A percentile compares a stretch with the other conserved stretches of the same genome.
These are phyloP conservation scores for Rattus rattus DNA, from an alignment of 2,113 vertebrate genomes.

Conservation along the genomic window DNA sequence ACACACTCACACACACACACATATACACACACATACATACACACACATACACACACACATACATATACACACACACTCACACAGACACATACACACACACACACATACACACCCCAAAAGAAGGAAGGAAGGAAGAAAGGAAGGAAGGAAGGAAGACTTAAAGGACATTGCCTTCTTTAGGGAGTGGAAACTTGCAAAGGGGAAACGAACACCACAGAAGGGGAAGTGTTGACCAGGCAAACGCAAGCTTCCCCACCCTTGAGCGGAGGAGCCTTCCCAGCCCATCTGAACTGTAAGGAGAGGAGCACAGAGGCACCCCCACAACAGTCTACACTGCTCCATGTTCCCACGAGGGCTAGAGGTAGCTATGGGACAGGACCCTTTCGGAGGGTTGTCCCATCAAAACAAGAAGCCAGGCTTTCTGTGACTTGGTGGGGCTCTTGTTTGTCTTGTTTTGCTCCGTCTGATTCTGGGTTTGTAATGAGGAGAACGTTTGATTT, in stretches of 20 bases:
- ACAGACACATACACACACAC: neutral
- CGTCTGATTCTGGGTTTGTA: neutral
- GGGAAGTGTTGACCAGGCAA: neutral
- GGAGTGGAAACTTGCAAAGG: neutral
- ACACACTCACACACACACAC: too few relatives aligned
- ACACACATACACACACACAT: too few relatives aligned
- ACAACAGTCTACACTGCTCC: neutral
- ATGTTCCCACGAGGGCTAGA: neutral
- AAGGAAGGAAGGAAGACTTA: neutral
- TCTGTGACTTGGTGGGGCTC: conserved; percentile 73
- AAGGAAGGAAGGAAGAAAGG: neutral
- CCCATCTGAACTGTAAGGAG: neutral
- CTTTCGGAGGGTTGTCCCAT: conserved; percentile 52
- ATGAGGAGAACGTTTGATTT: neutral
- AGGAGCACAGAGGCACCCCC: neutral
- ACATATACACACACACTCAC: neutral
- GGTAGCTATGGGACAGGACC: neutral
- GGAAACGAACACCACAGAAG: neutral
- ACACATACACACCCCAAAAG: neutral
- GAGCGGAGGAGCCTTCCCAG: neutral
- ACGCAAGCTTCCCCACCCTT: neutral
- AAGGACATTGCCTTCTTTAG: neutral
- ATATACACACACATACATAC: too few relatives aligned
- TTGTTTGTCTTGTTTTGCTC: neutral
- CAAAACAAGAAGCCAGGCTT: conserved; percentile 78